These are phyloP conservation scores for Limnephilus marmoratus DNA, from an alignment of 2,888 invertebrate genomes.

Conservation along the genomic window DNA sequence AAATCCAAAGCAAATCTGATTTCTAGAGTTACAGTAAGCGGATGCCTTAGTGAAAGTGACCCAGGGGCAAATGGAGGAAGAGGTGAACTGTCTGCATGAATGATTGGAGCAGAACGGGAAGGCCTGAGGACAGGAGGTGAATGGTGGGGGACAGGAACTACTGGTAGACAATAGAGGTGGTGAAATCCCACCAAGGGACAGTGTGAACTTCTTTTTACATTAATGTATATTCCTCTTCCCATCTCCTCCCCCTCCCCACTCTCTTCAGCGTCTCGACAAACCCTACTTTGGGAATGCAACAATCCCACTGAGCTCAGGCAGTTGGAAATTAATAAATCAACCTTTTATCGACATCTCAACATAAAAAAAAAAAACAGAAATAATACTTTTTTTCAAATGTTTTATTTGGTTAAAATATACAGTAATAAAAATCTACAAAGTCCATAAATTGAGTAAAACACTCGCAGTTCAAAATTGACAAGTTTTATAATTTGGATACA, in stretches of 20 bases:
- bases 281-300: background rate
- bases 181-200: background rate
- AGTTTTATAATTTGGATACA: conserved; percentile 7
- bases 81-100: background rate
- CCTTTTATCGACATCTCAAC: background rate
- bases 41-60: background rate
- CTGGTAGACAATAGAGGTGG: no score
- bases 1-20: no score
- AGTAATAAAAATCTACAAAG: background rate
- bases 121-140: background rate
- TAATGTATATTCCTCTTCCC: background rate
- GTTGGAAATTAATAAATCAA: background rate
- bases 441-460: conserved; percentile 2
- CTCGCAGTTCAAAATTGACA: conserved; percentile 3
- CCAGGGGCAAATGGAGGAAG: background rate
- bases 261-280: background rate
- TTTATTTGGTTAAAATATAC: background rate
- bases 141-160: background rate
- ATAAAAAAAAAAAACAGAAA: background rate
- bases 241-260: background rate
- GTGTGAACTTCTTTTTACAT: background rate
- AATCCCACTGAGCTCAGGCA: background rate
- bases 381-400: background rate
- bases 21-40: no score
- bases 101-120: background rate